Conservation (phyloP, 2,797 vertebrate genomes). For the Alca torda region DNA sequence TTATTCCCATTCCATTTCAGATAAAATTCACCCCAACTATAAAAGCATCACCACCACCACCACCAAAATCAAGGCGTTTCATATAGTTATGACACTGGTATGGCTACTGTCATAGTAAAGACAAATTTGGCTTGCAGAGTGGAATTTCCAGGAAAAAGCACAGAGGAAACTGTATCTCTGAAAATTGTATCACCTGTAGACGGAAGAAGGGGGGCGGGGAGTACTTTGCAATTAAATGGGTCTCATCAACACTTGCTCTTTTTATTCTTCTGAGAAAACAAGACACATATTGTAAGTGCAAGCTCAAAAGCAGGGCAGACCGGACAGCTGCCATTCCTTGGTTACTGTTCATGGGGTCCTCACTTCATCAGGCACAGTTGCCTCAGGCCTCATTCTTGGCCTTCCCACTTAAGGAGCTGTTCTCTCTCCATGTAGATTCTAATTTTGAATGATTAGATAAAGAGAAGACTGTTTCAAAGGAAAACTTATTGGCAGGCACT, state of each 20-base stretch:
- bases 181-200: background rate
- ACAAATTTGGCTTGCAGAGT: background rate
- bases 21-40: background rate
- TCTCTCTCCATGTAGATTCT: background rate
- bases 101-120: background rate
- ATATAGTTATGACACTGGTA: background rate
- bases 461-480: constrained; percentile 1
- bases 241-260: background rate
- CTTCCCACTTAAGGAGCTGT: background rate
- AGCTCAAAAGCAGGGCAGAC: background rate
- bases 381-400: background rate
- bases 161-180: background rate
- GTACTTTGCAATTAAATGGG: constrained; percentile 42
- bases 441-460: background rate
- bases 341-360: background rate
- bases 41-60: background rate
- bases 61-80: background rate
- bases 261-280: constrained; percentile 23
- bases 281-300: constrained; percentile 10
- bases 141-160: background rate
- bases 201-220: background rate
- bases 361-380: background rate
- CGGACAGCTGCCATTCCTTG: constrained; percentile 5
- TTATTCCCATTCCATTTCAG: background rate
- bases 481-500: background rate